Percentiles rank a stretch among this genome's conserved stretches.
Evolutionary conservation across 1,140 invertebrate species (phyloP).

Genomic region (Drosophila arizonae): DNA sequence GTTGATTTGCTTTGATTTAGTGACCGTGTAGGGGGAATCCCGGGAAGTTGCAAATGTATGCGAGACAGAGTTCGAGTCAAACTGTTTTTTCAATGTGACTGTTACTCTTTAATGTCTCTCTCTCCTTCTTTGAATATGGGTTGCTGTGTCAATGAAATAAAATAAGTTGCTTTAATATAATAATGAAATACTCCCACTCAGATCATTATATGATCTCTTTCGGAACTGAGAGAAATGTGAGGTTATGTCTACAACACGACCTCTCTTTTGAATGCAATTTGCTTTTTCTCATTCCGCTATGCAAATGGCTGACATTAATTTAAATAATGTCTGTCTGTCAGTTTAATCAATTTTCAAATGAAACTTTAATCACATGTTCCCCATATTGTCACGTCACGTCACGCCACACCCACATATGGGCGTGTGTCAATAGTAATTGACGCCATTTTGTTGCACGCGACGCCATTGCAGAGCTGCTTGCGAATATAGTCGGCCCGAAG

Average conservation of each 20-base stretch:
- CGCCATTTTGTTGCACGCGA: constrained; percentile 68
- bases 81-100: no score
- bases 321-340: background rate
- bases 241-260: background rate
- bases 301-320: background rate
- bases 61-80: background rate
- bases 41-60: constrained; percentile 7
- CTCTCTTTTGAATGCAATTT: background rate
- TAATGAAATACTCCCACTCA: no score
- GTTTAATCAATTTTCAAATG: constrained; percentile 8
- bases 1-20: constrained; percentile 55
- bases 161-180: no score
- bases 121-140: no score
- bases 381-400: constrained; percentile 9
- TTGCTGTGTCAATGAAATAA: no score
- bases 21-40: constrained; percentile 23
- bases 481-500: constrained; percentile 20
- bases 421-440: constrained; percentile 63
- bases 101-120: background rate
- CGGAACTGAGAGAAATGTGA: no score
- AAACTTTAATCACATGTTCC: constrained; percentile 26
- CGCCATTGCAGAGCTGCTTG: constrained; percentile 22
- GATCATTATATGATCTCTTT: no score
- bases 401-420: constrained; percentile 12
- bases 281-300: no score